Conservation (phyloP, 2,113 vertebrate species). For the Ptilonorhynchus violaceus region DNA sequence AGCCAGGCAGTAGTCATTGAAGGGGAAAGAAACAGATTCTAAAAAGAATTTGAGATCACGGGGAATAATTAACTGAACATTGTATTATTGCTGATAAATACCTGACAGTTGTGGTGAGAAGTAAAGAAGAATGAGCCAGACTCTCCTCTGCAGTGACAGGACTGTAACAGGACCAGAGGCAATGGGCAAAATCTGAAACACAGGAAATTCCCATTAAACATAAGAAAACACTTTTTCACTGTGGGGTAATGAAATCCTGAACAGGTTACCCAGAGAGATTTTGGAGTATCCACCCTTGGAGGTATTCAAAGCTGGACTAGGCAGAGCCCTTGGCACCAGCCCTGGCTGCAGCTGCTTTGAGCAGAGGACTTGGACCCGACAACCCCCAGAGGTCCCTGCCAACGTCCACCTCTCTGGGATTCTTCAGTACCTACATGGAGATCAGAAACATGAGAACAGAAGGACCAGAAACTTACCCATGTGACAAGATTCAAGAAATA, state of each 20-base stretch:
- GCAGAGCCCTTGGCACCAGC: neutral
- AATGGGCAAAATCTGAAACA: neutral
- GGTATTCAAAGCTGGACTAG: neutral
- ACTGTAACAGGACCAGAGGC: neutral
- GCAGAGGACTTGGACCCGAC: neutral
- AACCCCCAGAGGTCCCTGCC: neutral
- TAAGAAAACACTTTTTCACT: neutral
- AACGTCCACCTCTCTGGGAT: neutral
- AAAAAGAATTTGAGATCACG: neutral
- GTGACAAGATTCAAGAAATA: neutral
- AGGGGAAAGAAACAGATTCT: neutral
- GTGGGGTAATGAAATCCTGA: neutral
- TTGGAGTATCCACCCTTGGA: neutral
- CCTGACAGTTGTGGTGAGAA: neutral
- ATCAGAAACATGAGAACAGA: neutral
- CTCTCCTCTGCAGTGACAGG: neutral
- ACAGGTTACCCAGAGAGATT: neutral
- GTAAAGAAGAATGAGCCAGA: neutral
- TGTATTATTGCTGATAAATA: neutral
- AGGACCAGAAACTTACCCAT: neutral
- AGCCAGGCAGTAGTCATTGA: neutral
- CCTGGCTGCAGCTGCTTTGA: neutral
- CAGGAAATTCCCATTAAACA: neutral
- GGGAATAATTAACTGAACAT: neutral
- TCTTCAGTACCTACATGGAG: neutral